Evolutionary conservation across 2,113 vertebrate species (phyloP).

Genomic region (Cyphomyrus discorhynchus): DNA sequence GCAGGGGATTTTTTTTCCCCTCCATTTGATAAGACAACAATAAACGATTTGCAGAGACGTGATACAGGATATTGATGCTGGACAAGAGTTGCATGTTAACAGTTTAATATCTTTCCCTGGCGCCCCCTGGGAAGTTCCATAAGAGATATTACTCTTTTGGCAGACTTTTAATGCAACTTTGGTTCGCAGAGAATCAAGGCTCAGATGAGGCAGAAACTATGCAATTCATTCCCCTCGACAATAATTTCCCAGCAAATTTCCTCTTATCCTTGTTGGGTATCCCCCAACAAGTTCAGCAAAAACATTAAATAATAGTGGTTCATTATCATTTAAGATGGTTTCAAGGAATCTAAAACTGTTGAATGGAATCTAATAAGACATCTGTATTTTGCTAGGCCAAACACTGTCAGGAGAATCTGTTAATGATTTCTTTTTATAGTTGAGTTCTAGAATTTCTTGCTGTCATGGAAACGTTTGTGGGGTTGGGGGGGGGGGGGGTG

Average conservation of each 20-base stretch:
- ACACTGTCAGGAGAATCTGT: background rate
- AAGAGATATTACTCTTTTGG: background rate
- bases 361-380: background rate
- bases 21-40: background rate
- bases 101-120: constrained; percentile 4
- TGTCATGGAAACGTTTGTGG: constrained; percentile 3
- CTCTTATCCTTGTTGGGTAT: background rate
- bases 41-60: constrained; percentile 13
- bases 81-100: background rate
- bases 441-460: background rate
- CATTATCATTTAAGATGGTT: background rate
- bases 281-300: background rate
- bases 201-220: background rate
- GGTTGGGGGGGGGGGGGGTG: background rate
- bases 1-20: background rate
- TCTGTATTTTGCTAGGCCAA: background rate
- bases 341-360: background rate
- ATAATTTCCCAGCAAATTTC: background rate
- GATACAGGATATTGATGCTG: constrained; percentile 7
- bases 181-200: background rate
- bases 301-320: background rate
- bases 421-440: background rate
- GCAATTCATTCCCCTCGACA: background rate
- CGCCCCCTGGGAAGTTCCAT: background rate
- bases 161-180: background rate